Percentiles rank a stretch among this genome's conserved stretches.
Conservation (phyloP, 2,888 invertebrate species). For the Cryptosula pallasiana region DNA sequence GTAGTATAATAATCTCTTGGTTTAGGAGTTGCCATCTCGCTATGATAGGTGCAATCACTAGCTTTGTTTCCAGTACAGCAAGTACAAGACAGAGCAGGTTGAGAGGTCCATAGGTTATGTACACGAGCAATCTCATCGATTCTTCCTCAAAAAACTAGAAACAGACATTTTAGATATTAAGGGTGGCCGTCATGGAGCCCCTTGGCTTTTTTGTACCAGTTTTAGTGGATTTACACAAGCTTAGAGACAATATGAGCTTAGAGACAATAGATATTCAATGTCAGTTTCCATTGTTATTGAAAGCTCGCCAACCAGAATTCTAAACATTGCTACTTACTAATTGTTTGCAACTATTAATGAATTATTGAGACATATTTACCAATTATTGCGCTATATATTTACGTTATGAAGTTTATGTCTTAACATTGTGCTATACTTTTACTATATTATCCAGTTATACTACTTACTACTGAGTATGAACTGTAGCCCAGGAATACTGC, state of each 20-base stretch:
- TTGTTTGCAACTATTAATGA: too few relatives aligned
- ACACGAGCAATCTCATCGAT: background rate
- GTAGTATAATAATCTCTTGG: background rate
- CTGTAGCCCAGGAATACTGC: background rate
- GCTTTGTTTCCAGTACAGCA: background rate
- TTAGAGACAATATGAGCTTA: too few relatives aligned
- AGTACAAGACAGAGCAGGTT: constrained; percentile 6
- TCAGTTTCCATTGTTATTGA: too few relatives aligned
- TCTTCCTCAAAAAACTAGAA: constrained; percentile 2
- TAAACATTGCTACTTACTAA: too few relatives aligned
- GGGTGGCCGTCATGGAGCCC: too few relatives aligned
- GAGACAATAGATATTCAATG: too few relatives aligned
- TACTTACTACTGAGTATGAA: background rate
- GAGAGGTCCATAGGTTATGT: background rate
- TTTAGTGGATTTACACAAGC: too few relatives aligned
- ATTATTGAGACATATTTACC: too few relatives aligned
- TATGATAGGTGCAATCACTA: background rate
- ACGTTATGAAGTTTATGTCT: background rate
- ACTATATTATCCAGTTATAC: background rate
- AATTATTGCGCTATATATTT: too few relatives aligned
- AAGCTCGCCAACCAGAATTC: too few relatives aligned
- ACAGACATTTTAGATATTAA: too few relatives aligned
- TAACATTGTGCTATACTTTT: background rate
- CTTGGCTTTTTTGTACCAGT: too few relatives aligned
- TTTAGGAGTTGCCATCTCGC: background rate